phyloP scores from a whole-genome alignment of 2,113 vertebrate genomes.

The Conger conger region DNA sequence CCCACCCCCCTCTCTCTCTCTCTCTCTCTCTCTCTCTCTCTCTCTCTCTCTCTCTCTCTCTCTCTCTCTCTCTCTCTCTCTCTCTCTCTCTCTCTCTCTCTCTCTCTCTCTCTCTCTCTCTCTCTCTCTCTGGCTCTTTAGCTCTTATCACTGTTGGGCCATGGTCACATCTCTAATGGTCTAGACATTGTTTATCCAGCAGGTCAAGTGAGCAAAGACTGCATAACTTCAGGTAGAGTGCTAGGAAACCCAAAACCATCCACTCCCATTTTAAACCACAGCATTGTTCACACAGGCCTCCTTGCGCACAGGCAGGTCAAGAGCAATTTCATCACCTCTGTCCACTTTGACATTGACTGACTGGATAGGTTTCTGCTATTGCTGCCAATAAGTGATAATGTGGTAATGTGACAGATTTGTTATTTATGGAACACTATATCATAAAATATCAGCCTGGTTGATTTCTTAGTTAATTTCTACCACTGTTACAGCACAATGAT shows the following conservation, averaged over 20 bases:
- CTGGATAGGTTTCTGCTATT: background rate
- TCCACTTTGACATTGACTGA: background rate
- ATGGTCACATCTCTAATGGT: background rate
- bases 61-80: background rate
- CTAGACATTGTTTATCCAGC: slow-evolving; percentile 5
- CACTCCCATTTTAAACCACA: background rate
- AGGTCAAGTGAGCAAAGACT: background rate
- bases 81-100: slow-evolving; percentile 20
- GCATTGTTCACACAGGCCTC: background rate
- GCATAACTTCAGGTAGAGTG: background rate
- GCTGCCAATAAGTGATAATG: background rate
- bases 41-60: no score
- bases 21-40: no score
- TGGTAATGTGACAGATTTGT: background rate
- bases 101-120: background rate
- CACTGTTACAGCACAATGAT: no score
- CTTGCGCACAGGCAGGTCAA: background rate
- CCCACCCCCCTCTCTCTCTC: background rate
- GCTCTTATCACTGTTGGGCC: slow-evolving; percentile 2
- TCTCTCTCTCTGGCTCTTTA: slow-evolving; percentile 3
- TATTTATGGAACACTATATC: background rate
- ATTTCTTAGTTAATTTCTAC: background rate
- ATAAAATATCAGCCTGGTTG: background rate
- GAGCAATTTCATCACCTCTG: background rate
- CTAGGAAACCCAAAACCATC: background rate